These are phyloP conservation scores for Shinisaurus crocodilurus DNA, from an alignment of 2,113 vertebrate species.

Conservation along the genomic window DNA sequence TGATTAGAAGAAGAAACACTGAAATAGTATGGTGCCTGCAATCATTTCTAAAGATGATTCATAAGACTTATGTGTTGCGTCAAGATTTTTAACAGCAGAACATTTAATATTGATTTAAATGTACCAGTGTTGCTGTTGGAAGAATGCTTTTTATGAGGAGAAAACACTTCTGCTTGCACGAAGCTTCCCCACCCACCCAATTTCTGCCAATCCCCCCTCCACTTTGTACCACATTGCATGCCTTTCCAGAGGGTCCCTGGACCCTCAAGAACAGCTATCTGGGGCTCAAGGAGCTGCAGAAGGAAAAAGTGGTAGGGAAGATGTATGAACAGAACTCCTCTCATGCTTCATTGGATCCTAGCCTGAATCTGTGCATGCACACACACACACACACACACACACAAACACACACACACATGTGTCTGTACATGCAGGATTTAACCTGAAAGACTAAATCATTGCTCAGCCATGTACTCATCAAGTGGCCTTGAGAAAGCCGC, in stretches of 20 bases:
- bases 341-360: not conserved
- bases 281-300: not conserved
- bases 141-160: not conserved
- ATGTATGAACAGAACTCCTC: not conserved
- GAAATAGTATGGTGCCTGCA: too few species aligned
- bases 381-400: too few species aligned
- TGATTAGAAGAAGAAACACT: not conserved
- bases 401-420: too few species aligned
- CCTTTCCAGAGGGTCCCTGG: not conserved
- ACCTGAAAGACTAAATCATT: not conserved
- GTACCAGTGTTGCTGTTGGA: not conserved
- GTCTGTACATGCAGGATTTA: not conserved
- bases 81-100: not conserved
- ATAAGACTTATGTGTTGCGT: not conserved
- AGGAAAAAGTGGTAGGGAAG: not conserved
- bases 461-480: not conserved
- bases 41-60: not conserved
- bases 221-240: not conserved
- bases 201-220: not conserved
- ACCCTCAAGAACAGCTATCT: not conserved
- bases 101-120: not conserved
- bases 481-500: not conserved
- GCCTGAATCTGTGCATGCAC: not conserved
- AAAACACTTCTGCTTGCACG: not conserved
- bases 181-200: not conserved